These are phyloP conservation scores for Caerostris extrusa DNA, from an alignment of 1,140 invertebrate genomes.

Conservation along the genomic window DNA sequence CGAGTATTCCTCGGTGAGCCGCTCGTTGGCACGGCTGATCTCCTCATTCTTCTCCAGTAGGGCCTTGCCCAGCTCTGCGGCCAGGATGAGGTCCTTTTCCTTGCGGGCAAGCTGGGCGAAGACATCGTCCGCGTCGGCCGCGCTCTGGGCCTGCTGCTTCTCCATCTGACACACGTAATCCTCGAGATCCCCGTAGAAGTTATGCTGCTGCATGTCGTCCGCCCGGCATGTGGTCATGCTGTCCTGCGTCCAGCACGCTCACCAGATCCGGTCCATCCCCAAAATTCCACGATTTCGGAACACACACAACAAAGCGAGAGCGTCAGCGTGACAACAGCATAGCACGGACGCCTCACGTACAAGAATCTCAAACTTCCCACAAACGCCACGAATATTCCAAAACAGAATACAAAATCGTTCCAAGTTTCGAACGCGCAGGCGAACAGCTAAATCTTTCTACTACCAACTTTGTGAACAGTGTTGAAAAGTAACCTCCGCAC, in stretches of 20 bases:
- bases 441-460: neutral
- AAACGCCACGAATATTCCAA: neutral
- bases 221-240: slow-evolving; percentile 75
- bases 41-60: slow-evolving; percentile 96
- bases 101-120: slow-evolving; percentile 93
- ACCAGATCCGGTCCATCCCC: slow-evolving; percentile 26
- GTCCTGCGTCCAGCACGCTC: neutral
- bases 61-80: slow-evolving; percentile 96
- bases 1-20: slow-evolving; percentile 92
- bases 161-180: slow-evolving; percentile 85
- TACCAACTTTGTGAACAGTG: neutral
- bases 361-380: neutral
- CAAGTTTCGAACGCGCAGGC: neutral
- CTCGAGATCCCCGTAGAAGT: slow-evolving; percentile 81
- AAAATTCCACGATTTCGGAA: neutral
- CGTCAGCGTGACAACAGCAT: neutral
- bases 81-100: slow-evolving; percentile 94
- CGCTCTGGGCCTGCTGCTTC: slow-evolving; percentile 79
- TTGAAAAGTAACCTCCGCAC: too few relatives aligned
- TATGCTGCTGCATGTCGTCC: slow-evolving; percentile 70
- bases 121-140: slow-evolving; percentile 85
- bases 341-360: neutral
- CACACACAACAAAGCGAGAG: neutral
- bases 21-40: slow-evolving; percentile 92
- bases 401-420: neutral